Conservation (phyloP, 1,140 invertebrate species). For the Prorops nasuta region DNA sequence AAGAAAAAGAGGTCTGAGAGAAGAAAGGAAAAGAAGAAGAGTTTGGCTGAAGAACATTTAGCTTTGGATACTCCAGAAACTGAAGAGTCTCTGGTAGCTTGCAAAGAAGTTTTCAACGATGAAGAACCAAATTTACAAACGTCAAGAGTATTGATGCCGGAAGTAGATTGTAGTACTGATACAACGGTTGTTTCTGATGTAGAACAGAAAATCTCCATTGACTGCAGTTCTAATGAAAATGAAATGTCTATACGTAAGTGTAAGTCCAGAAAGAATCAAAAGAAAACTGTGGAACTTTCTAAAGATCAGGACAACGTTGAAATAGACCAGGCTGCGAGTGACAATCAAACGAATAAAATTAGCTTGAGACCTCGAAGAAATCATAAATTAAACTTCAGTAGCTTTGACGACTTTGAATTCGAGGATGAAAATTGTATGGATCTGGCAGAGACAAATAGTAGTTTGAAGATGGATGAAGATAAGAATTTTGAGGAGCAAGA, state of each 20-base stretch:
- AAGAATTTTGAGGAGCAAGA: background rate
- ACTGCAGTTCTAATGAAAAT: too few relatives aligned
- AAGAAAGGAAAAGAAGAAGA: constrained; percentile 34
- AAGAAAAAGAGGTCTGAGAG: constrained; percentile 16
- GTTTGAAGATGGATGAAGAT: background rate
- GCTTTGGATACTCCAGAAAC: constrained; percentile 33
- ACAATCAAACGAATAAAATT: too few relatives aligned
- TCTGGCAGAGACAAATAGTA: background rate
- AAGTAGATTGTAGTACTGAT: too few relatives aligned
- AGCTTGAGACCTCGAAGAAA: background rate
- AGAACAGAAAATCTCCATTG: too few relatives aligned
- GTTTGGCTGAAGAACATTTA: constrained; percentile 42
- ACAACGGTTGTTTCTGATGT: too few relatives aligned
- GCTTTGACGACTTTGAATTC: background rate
- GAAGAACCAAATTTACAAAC: background rate
- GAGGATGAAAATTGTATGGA: background rate
- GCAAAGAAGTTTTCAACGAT: background rate
- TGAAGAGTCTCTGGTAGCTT: background rate
- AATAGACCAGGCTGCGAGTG: too few relatives aligned
- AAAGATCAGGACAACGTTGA: too few relatives aligned
- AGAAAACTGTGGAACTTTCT: too few relatives aligned
- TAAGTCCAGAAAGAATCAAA: too few relatives aligned
- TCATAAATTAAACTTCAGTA: background rate
- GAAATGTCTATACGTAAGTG: too few relatives aligned
- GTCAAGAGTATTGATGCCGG: too few relatives aligned